These are phyloP conservation scores for Scelioninae gen. 2 DNA, from an alignment of 2,888 invertebrate genomes.

Conservation along the genomic window DNA sequence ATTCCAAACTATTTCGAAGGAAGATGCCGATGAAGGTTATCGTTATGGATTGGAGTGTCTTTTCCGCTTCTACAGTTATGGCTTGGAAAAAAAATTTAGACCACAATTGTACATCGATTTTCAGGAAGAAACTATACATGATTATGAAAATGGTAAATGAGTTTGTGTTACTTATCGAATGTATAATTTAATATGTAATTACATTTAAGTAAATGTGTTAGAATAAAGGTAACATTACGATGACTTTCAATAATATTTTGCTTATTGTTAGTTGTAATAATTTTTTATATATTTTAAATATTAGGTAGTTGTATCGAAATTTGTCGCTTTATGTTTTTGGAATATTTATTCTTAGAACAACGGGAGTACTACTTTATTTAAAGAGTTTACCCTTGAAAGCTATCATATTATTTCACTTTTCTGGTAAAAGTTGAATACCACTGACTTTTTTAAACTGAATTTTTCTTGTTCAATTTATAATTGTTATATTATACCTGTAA, in stretches of 20 bases:
- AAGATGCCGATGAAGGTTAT: constrained; percentile 93
- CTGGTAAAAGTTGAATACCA: too few relatives aligned
- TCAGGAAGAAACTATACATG: constrained; percentile 92
- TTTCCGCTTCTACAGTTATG: constrained; percentile 98
- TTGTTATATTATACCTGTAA: too few relatives aligned
- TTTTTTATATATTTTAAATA: too few relatives aligned
- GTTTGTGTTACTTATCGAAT: background rate
- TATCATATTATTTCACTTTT: too few relatives aligned
- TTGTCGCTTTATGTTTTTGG: too few relatives aligned
- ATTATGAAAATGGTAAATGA: constrained; percentile 87
- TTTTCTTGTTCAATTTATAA: too few relatives aligned
- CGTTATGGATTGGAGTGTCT: constrained; percentile 90
- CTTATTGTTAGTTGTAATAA: constrained; percentile 8
- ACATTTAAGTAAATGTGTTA: too few relatives aligned
- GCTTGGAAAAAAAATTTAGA: constrained; percentile 96
- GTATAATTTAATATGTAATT: background rate
- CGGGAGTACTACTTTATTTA: too few relatives aligned
- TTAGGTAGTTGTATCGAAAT: too few relatives aligned
- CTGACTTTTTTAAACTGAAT: too few relatives aligned
- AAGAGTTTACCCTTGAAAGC: too few relatives aligned
- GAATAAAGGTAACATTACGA: constrained; percentile 4
- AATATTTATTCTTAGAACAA: too few relatives aligned
- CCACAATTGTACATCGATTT: constrained; percentile 97
- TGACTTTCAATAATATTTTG: background rate
- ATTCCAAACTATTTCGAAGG: constrained; percentile 92